Evolutionary conservation across 2,113 vertebrate genomes (phyloP).

Genomic region (Stercorarius parasiticus): DNA sequence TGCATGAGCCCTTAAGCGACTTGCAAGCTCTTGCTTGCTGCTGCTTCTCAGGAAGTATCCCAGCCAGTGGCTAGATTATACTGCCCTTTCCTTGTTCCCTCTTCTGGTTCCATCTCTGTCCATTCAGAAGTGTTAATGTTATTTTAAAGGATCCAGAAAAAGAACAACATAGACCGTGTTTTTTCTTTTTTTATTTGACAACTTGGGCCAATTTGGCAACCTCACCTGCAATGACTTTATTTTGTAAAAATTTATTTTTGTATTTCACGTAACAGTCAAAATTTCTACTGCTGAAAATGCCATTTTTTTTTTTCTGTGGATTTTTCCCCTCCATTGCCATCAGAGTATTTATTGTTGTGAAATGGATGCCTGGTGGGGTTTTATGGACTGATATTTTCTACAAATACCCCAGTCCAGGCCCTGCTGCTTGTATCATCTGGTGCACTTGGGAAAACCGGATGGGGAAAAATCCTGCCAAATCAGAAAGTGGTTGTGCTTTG

Average conservation of each 20-base stretch:
- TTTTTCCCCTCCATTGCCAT: background rate
- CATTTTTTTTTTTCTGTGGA: background rate
- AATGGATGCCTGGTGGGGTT: background rate
- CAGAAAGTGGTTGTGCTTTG: background rate
- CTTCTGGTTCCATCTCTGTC: conserved; percentile 2
- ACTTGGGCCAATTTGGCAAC: conserved; percentile 9
- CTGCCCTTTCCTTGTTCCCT: conserved; percentile 45
- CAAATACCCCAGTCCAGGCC: background rate
- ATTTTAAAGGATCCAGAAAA: conserved; percentile 26
- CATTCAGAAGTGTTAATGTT: conserved; percentile 14
- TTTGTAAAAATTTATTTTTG: conserved; percentile 76
- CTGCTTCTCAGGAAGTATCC: conserved; percentile 27
- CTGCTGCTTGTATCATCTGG: background rate
- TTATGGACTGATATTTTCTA: background rate
- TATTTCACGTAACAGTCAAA: conserved; percentile 55
- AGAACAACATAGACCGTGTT: background rate
- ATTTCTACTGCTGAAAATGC: conserved; percentile 52
- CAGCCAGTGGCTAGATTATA: conserved; percentile 33
- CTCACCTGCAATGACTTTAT: conserved; percentile 50
- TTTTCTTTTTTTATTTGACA: conserved; percentile 44
- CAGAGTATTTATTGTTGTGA: conserved; percentile 42
- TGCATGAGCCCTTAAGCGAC: background rate
- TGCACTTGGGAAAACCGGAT: background rate
- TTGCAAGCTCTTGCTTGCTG: background rate
- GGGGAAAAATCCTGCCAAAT: background rate